phyloP scores from a whole-genome alignment of 2,797 vertebrate species.

The Phrynocephalus vlangalii region DNA sequence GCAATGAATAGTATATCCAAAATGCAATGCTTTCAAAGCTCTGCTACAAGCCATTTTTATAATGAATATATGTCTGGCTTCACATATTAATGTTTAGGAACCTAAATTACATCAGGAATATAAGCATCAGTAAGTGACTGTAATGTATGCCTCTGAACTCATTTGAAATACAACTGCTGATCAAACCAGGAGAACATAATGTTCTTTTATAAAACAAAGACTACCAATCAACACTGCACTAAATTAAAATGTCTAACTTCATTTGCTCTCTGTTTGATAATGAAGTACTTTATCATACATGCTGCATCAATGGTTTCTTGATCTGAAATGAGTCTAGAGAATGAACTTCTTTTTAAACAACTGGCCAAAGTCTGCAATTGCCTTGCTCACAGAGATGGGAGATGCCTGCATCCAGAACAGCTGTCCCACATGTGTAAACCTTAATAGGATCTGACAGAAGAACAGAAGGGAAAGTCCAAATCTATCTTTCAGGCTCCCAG shows the following conservation, averaged over 20 bases:
- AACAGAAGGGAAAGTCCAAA: background rate
- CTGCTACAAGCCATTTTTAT: background rate
- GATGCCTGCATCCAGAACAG: background rate
- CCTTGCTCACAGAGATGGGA: background rate
- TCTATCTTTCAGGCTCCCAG: background rate
- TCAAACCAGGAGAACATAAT: conserved; percentile 49
- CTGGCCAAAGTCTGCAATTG: background rate
- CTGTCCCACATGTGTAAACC: no score
- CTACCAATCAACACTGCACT: conserved; percentile 15
- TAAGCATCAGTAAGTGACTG: conserved; percentile 58
- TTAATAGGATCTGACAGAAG: background rate
- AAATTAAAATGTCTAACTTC: conserved; percentile 34
- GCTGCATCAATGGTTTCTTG: background rate
- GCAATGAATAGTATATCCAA: no score
- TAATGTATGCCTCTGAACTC: conserved; percentile 63
- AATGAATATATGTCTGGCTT: background rate
- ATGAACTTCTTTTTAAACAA: background rate
- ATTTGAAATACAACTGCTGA: conserved; percentile 50
- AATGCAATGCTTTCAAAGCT: no score
- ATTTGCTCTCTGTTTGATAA: conserved; percentile 24
- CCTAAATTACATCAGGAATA: conserved; percentile 59
- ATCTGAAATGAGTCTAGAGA: background rate
- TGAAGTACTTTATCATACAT: background rate
- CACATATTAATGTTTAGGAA: conserved; percentile 58
- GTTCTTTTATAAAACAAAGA: conserved; percentile 35